A percentile compares a stretch with the other conserved stretches of the same genome.
Evolutionary conservation across 2,113 vertebrate species (phyloP).

Genomic region (Ahaetulla prasina): DNA sequence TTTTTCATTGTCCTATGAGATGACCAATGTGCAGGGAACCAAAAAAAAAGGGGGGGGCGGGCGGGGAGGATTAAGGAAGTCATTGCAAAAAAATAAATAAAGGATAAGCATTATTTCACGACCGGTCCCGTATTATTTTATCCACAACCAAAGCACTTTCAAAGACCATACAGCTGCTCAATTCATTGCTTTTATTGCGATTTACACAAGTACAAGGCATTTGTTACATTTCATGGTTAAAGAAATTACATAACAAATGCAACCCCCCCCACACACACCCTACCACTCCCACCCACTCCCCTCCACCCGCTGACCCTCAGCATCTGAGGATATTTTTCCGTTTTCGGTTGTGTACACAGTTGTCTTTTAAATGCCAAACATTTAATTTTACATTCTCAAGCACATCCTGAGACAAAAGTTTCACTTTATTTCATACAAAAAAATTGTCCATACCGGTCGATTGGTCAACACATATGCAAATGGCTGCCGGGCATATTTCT

Average conservation of each 20-base stretch:
- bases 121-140: not conserved
- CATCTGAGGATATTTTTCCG: not conserved
- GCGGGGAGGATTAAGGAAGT: not conserved
- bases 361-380: slow-evolving; percentile 16
- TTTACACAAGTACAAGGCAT: slow-evolving; percentile 22
- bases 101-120: not conserved
- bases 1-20: not conserved
- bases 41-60: not conserved
- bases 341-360: not conserved
- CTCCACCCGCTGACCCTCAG: not conserved
- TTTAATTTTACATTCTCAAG: slow-evolving; percentile 24
- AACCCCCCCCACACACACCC: not conserved
- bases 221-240: slow-evolving; percentile 20
- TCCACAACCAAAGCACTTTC: slow-evolving; percentile 19
- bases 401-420: slow-evolving; percentile 5
- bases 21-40: not conserved
- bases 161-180: slow-evolving; percentile 9
- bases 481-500: not conserved
- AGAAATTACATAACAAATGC: slow-evolving; percentile 16
- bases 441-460: not conserved
- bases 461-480: slow-evolving; percentile 1
- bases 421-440: slow-evolving; percentile 21
- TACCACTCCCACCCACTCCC: too few relatives aligned
- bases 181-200: slow-evolving; percentile 21
- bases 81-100: not conserved